Conservation (phyloP, 2,797 vertebrate genomes). For the Meda fulgida region DNA sequence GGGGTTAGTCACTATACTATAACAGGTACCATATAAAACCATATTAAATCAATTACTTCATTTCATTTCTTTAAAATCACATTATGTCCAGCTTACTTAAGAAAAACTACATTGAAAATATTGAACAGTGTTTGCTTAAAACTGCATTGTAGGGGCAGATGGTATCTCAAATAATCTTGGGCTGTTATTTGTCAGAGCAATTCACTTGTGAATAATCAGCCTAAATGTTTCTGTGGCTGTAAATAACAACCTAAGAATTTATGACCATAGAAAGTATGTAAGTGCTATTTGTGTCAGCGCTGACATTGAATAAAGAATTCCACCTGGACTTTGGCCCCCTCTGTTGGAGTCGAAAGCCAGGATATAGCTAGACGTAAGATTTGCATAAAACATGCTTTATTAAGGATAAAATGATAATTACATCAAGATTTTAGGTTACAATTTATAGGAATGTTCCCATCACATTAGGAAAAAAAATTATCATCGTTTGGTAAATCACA, state of each 20-base stretch:
- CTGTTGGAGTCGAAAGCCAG: neutral
- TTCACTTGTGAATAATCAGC: slow-evolving; percentile 37
- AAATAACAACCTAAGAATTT: slow-evolving; percentile 50
- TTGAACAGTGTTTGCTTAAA: neutral
- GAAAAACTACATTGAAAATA: neutral
- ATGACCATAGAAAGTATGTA: slow-evolving; percentile 13
- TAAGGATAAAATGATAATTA: neutral
- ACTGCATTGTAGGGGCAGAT: neutral
- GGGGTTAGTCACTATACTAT: neutral
- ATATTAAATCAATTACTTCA: neutral
- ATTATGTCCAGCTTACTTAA: neutral
- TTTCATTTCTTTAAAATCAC: neutral
- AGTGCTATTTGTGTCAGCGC: slow-evolving; percentile 12
- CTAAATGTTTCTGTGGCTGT: slow-evolving; percentile 31
- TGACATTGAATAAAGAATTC: neutral
- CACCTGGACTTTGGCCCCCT: slow-evolving; percentile 27
- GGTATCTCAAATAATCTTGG: neutral
- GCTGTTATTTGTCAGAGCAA: neutral
- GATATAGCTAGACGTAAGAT: neutral
- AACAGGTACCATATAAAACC: neutral
- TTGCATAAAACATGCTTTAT: neutral
- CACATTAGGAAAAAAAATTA: neutral
- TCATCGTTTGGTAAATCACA: neutral
- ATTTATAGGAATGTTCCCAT: neutral
- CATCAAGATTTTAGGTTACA: neutral